phyloP scores from a whole-genome alignment of 2,888 invertebrate genomes.

The Troides helena region DNA sequence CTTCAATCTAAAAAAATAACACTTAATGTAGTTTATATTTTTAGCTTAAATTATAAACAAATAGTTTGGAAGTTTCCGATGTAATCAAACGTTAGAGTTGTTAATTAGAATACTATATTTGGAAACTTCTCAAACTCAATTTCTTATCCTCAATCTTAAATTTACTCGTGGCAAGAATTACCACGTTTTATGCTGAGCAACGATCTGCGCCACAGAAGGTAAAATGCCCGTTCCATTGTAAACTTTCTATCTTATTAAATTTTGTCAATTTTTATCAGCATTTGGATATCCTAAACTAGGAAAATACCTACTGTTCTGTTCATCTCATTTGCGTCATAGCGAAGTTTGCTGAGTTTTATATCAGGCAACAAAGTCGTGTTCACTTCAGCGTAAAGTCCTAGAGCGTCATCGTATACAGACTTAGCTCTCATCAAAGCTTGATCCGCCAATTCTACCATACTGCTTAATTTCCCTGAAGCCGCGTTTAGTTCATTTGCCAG shows the following conservation, averaged over 20 bases:
- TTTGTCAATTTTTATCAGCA: too few species aligned
- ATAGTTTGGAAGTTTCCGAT: not conserved
- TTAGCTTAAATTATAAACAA: not conserved
- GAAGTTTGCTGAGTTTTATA: conserved; percentile 85
- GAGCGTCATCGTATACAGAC: conserved; percentile 89
- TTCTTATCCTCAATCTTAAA: too few species aligned
- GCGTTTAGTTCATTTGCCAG: conserved; percentile 84
- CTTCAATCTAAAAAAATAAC: conserved; percentile 74
- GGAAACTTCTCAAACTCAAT: too few species aligned
- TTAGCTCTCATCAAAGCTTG: conserved; percentile 87
- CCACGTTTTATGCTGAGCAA: too few species aligned
- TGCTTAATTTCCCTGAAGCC: conserved; percentile 85
- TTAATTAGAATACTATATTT: not conserved
- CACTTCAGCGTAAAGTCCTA: conserved; percentile 89
- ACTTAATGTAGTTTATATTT: too few species aligned
- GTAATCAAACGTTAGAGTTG: not conserved
- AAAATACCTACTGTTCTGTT: conserved; percentile 81
- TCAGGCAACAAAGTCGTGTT: conserved; percentile 88
- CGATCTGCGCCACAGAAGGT: too few species aligned
- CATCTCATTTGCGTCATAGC: conserved; percentile 84
- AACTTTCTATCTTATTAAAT: too few species aligned
- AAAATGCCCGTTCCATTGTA: too few species aligned
- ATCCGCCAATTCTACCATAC: conserved; percentile 85
- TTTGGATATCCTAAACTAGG: not conserved
- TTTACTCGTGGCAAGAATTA: too few species aligned